These are phyloP conservation scores for Lepidocyrtinus sp. DNA, from an alignment of 2,888 invertebrate species.

Conservation along the genomic window DNA sequence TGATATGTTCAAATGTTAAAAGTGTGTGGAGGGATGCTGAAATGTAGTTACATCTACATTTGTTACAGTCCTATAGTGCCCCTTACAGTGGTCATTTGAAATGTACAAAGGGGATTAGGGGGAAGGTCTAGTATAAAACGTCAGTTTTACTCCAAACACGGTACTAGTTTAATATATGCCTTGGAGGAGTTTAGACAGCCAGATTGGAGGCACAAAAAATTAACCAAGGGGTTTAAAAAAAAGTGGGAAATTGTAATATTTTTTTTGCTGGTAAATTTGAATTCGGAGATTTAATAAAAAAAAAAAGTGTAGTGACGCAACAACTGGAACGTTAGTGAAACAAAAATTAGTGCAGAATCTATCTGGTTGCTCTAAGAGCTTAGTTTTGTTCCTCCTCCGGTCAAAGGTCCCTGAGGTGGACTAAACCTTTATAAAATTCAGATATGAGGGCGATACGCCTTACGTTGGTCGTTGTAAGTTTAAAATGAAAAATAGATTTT, in stretches of 20 bases:
- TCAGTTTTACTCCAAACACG: slow-evolving; percentile 29
- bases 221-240: no score
- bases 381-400: not conserved
- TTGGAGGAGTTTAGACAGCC: slow-evolving; percentile 25
- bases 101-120: slow-evolving; percentile 37
- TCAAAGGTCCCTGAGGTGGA: slow-evolving; percentile 39
- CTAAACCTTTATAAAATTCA: slow-evolving; percentile 28
- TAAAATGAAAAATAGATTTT: not conserved
- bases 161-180: slow-evolving; percentile 51
- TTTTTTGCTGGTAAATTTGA: not conserved
- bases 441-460: slow-evolving; percentile 41
- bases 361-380: not conserved
- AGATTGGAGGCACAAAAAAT: no score
- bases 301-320: no score
- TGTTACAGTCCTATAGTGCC: not conserved
- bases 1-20: not conserved
- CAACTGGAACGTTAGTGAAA: no score
- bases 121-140: slow-evolving; percentile 43
- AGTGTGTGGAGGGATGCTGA: not conserved
- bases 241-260: no score
- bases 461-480: slow-evolving; percentile 45
- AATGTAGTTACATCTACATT: not conserved
- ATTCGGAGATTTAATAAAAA: not conserved
- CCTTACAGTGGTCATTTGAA: slow-evolving; percentile 3
- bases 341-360: no score